Base-by-base conservation (phyloP, 2,888 invertebrate genomes). In the Sclerodermus sp. region DNA sequence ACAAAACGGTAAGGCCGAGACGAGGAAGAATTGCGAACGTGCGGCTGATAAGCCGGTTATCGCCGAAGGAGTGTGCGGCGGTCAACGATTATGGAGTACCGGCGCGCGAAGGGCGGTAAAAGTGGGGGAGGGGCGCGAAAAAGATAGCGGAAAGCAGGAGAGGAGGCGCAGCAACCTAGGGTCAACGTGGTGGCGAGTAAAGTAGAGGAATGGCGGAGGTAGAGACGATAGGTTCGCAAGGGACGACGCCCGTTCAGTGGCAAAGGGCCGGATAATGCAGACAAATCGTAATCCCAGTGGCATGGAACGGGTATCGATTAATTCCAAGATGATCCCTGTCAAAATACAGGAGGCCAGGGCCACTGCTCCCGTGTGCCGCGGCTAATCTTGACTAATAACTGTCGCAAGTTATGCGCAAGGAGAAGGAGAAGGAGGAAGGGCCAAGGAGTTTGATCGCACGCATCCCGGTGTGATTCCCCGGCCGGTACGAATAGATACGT, bases 271-370 rank as follows among this genome's bases (percentile, higher is more conserved):
- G 23, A 23, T 74, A 75, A 75, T 75, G 62, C 73, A 69, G 73
- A 75, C 68, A 74, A 74, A 75, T 75, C 70, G 71, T 75, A 74
- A 75, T 75, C 75, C 73, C 58, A 53, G 55, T 49, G 59, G 52
- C 64, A 60, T 67, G 66, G 64, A 70, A 73, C 69, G 67, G 67
- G 70, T 59, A 54, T 62, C 74, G 69, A 75, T 74, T 75, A 73
- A 73, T 75, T 73, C 62, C 56, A 47, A 74, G 75, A 74, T 73
- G 74, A 75, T 73, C 74, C 71, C 59, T 71, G 71, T 72, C 71
- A 73, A 73, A 73, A 73, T 71, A 73, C 68, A 70, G 66, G 58
- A 64, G 62, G 62, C 42, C 49, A 56, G 56, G 50, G 53, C 42
- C 60, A 53, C 46, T 51, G 55, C 57, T 64, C 55, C 57, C 62